Evolutionary conservation across 1,140 invertebrate genomes (phyloP).

Genomic region (Micrasema longulum): DNA sequence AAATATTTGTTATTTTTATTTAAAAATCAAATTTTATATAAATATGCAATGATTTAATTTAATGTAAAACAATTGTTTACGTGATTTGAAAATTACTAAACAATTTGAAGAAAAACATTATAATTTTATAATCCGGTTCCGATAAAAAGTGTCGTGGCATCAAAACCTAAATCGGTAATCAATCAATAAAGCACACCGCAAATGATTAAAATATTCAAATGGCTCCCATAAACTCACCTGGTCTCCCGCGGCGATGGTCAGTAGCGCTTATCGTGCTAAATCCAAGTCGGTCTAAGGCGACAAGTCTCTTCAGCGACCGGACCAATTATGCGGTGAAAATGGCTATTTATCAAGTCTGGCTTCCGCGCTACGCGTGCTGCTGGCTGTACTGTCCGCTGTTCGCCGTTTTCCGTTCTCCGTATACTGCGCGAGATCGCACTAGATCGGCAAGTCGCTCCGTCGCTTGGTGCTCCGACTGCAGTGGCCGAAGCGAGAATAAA

Average conservation of each 20-base stretch:
- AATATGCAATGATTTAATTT: too few relatives aligned
- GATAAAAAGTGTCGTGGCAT: constrained; percentile 7
- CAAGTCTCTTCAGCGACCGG: constrained; percentile 16
- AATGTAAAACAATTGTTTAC: too few relatives aligned
- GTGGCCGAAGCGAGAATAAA: constrained; percentile 70
- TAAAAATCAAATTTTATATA: too few relatives aligned
- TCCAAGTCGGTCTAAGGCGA: constrained; percentile 37
- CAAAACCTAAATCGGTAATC: neutral
- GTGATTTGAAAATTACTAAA: too few relatives aligned
- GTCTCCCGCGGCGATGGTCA: constrained; percentile 56
- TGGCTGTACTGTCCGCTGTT: neutral
- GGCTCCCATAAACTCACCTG: constrained; percentile 34
- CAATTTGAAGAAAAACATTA: too few relatives aligned
- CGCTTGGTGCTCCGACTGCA: constrained; percentile 63
- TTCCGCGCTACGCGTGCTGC: constrained; percentile 44
- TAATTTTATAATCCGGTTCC: neutral
- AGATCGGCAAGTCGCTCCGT: constrained; percentile 65
- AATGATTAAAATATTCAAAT: constrained; percentile 15
- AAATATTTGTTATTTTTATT: too few relatives aligned
- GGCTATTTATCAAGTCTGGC: constrained; percentile 38
- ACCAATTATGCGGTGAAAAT: constrained; percentile 28
- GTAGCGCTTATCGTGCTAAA: constrained; percentile 67
- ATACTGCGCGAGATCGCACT: constrained; percentile 51
- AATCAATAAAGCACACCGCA: constrained; percentile 26
- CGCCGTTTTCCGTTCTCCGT: constrained; percentile 44